Evolutionary conservation across 2,113 vertebrate genomes (phyloP), one percentile per base, ranked within the genome.

Genomic region (Nothobranchius kuhntae): DNA sequence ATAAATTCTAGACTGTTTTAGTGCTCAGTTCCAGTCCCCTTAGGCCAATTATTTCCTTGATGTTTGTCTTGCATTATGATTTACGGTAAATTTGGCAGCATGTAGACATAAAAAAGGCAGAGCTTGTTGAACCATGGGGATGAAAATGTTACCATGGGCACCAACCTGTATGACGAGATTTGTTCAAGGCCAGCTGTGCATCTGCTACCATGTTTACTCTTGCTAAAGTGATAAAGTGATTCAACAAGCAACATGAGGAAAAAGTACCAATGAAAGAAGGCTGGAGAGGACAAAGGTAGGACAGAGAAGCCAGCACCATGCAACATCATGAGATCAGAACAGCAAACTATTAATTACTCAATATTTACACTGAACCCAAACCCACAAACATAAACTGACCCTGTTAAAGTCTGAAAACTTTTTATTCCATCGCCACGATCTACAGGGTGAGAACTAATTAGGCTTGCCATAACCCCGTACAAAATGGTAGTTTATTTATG

Each of bases 371-470:
- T 51, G 8, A 51, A 51, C 48, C 15, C 48, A 51, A 51, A 9
- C n/a, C 48, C n/a, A 50, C 15, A 50, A 21, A 21, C n/a, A 51
- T 10, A 10, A 51, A 17, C n/a, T 45, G 26, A 17, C 35, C 11
- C 9, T 8, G 13, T 30, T 24, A 65, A 53, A 40, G 38, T 9
- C 46, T 36, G 12, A 26, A 40, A 64, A 38, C 30, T 45, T 67
- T 68, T 45, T 71, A 15, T 57, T 44, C 30, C 35, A 61, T 60
- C 24, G 42, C 46, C 42, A 35, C 35, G 45, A 72, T 55, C 47
- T 12, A 1, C 9, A 40, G 12, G 53, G 48, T 40, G 35, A 6
- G 64, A 38, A 68, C 65, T 83, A 85, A 83, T 87, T 81, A 78
- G 53, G 38, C 44, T 61, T 60, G 78, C 26, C 26, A 48, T 21